Percentiles rank a stretch among this genome's conserved stretches.
phyloP scores from a whole-genome alignment of 2,113 vertebrate species.

The Daphoenositta chrysoptera region DNA sequence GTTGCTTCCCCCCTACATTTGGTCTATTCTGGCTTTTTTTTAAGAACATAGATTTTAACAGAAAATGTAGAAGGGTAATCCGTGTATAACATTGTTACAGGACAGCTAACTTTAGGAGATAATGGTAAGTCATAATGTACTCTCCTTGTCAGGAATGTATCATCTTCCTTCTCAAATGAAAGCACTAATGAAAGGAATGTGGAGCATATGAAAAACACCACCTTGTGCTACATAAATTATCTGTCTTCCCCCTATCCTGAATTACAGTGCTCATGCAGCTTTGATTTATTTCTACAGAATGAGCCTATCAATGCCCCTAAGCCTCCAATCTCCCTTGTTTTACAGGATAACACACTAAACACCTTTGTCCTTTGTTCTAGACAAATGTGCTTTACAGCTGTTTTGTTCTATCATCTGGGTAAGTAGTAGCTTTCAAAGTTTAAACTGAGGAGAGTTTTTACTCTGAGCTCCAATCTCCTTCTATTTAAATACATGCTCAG shows the following conservation, averaged over 20 bases:
- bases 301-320: background rate
- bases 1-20: background rate
- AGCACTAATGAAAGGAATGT: conserved; percentile 24
- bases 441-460: background rate
- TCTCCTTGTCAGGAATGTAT: background rate
- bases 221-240: conserved; percentile 23
- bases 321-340: background rate
- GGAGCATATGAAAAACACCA: background rate
- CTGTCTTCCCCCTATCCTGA: background rate
- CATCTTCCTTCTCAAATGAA: background rate
- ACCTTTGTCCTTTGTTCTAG: conserved; percentile 8
- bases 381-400: conserved; percentile 28
- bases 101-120: conserved; percentile 1
- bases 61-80: background rate
- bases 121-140: background rate
- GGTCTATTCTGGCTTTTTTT: background rate
- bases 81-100: background rate
- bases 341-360: conserved; percentile 8
- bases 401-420: background rate
- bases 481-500: conserved; percentile 6
- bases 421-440: conserved; percentile 43
- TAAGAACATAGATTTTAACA: background rate
- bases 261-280: background rate
- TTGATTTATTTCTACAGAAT: conserved; percentile 9
- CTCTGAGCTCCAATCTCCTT: conserved; percentile 31